Percentiles rank a stretch among this genome's conserved stretches.
These are phyloP conservation scores for Heterohyrax brucei DNA, from an alignment of 2,797 vertebrate genomes.

Conservation along the genomic window DNA sequence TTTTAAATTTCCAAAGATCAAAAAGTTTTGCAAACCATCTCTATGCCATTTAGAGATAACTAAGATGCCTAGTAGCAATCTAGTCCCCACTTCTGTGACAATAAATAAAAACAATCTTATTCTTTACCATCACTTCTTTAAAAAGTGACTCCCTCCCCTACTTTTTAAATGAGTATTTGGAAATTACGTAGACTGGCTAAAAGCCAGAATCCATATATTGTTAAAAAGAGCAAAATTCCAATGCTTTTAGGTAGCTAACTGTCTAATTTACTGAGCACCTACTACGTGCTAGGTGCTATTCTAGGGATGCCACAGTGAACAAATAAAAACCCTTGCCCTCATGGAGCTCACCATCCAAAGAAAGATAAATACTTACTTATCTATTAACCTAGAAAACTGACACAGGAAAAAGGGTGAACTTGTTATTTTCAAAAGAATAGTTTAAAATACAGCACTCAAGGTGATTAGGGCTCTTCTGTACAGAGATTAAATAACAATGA, in stretches of 20 bases:
- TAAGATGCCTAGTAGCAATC: neutral
- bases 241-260: neutral
- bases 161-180: neutral
- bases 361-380: neutral
- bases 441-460: neutral
- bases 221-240: neutral
- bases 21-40: neutral
- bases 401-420: neutral
- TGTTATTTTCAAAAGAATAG: neutral
- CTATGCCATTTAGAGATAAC: neutral
- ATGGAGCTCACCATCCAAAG: neutral
- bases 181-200: neutral
- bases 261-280: neutral
- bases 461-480: neutral
- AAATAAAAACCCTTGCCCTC: neutral
- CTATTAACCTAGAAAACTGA: neutral
- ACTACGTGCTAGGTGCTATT: neutral
- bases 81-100: neutral
- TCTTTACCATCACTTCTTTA: neutral
- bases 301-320: neutral
- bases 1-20: slow-evolving; percentile 21
- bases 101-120: neutral
- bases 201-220: neutral
- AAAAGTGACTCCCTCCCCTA: neutral
- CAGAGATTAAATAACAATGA: neutral